Conservation (phyloP, 2,888 invertebrate genomes). For the Andrena chrysosceles region DNA sequence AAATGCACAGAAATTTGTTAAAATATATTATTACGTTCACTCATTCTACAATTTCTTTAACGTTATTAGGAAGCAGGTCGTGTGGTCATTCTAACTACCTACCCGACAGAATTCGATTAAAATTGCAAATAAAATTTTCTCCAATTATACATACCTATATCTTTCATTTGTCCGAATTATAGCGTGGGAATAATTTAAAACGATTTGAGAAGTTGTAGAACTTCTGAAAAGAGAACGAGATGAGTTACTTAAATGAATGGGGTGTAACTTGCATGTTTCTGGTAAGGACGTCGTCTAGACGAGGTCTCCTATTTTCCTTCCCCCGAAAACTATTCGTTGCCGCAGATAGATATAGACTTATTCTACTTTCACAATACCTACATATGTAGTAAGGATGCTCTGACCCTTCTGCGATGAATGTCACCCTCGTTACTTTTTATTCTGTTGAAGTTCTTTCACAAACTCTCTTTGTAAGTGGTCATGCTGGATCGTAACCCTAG, state of each 20-base stretch:
- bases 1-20: too few relatives aligned
- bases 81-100: too few relatives aligned
- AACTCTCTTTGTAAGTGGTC: constrained; percentile 34
- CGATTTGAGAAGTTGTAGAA: not conserved
- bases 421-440: constrained; percentile 73
- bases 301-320: constrained; percentile 33
- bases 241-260: constrained; percentile 11
- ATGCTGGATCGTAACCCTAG: constrained; percentile 5
- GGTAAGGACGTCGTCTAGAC: constrained; percentile 41
- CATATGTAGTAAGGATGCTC: constrained; percentile 16
- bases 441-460: constrained; percentile 51
- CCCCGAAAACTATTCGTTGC: constrained; percentile 27
- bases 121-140: too few relatives aligned
- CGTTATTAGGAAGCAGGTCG: too few relatives aligned
- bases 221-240: not conserved
- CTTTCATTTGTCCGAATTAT: too few relatives aligned
- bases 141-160: too few relatives aligned
- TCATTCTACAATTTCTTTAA: too few relatives aligned
- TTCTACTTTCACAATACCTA: constrained; percentile 35
- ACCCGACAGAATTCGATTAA: too few relatives aligned
- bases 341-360: constrained; percentile 46
- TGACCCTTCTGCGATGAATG: constrained; percentile 66
- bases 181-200: not conserved
- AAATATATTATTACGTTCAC: too few relatives aligned
- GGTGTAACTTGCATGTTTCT: not conserved